Evolutionary conservation across 1,140 invertebrate species (phyloP).

Genomic region (Apis cerana): DNA sequence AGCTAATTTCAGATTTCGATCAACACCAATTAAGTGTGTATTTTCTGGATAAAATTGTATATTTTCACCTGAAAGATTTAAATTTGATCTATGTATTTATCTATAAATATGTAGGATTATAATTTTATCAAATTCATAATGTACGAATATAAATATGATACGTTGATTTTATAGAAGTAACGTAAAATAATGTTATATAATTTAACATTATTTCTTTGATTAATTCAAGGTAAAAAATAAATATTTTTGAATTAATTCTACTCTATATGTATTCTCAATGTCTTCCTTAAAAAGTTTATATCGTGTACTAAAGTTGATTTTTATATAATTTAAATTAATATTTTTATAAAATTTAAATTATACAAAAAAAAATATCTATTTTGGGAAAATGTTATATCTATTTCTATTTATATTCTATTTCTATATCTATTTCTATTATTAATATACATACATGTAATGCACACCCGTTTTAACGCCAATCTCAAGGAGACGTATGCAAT

Average conservation of each 20-base stretch:
- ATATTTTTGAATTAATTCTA: too few species aligned
- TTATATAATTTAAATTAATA: too few species aligned
- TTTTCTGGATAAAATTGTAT: slow-evolving; percentile 74
- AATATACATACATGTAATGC: slow-evolving; percentile 7
- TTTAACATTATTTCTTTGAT: too few species aligned
- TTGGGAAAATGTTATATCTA: too few species aligned
- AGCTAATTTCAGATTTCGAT: slow-evolving; percentile 72
- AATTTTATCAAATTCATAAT: background rate
- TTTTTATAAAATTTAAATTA: too few species aligned
- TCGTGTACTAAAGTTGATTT: too few species aligned
- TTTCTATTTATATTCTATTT: background rate
- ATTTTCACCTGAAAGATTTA: slow-evolving; percentile 72
- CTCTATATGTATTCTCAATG: too few species aligned
- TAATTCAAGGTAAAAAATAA: too few species aligned
- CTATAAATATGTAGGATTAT: background rate
- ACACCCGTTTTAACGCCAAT: slow-evolving; percentile 78
- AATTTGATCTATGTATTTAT: background rate
- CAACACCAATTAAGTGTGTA: slow-evolving; percentile 72
- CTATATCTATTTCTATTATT: background rate
- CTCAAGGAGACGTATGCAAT: slow-evolving; percentile 73
- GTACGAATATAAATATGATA: background rate
- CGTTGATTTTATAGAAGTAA: background rate
- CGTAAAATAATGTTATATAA: background rate
- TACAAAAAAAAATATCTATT: too few species aligned
- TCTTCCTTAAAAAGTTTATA: too few species aligned